Percentiles rank a stretch among this genome's conserved stretches.
Conservation (phyloP, 2,797 vertebrate species). For the Acanthopagrus latus region DNA sequence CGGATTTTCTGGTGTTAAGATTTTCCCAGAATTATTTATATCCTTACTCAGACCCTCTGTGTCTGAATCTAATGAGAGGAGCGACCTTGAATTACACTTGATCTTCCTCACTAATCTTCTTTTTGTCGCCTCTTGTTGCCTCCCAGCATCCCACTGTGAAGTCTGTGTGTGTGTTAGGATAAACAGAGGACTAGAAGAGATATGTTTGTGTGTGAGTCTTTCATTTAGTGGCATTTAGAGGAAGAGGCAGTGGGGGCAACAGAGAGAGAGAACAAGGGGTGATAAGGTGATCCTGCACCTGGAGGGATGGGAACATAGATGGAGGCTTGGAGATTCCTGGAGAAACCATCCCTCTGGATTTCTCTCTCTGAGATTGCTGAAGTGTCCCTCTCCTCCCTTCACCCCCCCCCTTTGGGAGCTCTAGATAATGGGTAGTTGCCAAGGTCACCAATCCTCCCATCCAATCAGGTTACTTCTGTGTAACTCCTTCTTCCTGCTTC, state of each 20-base stretch:
- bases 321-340: slow-evolving; percentile 51
- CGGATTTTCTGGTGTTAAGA: background rate
- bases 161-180: background rate
- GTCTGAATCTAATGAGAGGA: slow-evolving; percentile 14
- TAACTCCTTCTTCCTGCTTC: slow-evolving; percentile 29
- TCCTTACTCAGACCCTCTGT: background rate
- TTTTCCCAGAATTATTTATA: slow-evolving; percentile 1
- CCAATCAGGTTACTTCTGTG: slow-evolving; percentile 54
- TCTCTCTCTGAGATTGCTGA: slow-evolving; percentile 7
- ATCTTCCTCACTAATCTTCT: slow-evolving; percentile 38
- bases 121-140: slow-evolving; percentile 25
- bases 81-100: slow-evolving; percentile 38
- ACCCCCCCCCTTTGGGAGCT: slow-evolving; percentile 5
- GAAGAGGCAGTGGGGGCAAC: background rate
- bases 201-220: slow-evolving; percentile 2
- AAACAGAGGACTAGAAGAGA: background rate
- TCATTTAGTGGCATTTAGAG: slow-evolving; percentile 26
- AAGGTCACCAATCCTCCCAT: slow-evolving; percentile 68
- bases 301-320: slow-evolving; percentile 11
- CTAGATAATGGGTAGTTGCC: slow-evolving; percentile 67
- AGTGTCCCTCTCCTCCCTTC: background rate
- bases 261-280: slow-evolving; percentile 21
- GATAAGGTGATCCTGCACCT: slow-evolving; percentile 50
- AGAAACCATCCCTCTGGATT: slow-evolving; percentile 41
- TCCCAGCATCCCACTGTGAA: slow-evolving; percentile 4